Evolutionary conservation across 2,888 invertebrate species (phyloP).

Genomic region (Cheilosia soror): DNA sequence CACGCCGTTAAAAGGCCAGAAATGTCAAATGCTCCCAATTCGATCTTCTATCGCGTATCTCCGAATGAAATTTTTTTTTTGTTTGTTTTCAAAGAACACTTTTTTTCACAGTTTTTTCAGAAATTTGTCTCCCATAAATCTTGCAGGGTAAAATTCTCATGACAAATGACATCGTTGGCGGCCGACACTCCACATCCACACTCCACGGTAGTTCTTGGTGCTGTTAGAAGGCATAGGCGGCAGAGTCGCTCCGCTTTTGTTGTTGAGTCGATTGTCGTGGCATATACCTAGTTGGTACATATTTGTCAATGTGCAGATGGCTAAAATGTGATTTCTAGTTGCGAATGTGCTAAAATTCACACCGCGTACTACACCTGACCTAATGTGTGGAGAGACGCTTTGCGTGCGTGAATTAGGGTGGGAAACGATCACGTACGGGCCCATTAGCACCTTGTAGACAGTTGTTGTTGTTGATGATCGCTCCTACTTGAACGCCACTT

Average conservation of each 20-base stretch:
- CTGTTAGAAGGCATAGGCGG: constrained; percentile 25
- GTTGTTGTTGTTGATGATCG: constrained; percentile 66
- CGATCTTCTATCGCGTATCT: constrained; percentile 26
- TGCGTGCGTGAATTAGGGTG: constrained; percentile 63
- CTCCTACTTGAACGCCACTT: constrained; percentile 61
- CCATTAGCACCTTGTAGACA: constrained; percentile 70
- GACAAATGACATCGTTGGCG: constrained; percentile 62
- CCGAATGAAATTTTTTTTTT: constrained; percentile 42
- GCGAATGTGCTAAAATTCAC: constrained; percentile 75
- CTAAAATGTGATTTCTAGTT: constrained; percentile 56
- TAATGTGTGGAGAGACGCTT: constrained; percentile 33
- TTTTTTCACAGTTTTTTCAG: constrained; percentile 33
- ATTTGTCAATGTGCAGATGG: constrained; percentile 67
- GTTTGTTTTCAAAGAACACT: constrained; percentile 29
- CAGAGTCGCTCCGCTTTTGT: constrained; percentile 40
- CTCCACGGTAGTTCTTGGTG: constrained; percentile 24
- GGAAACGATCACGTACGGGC: constrained; percentile 54
- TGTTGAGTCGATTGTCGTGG: constrained; percentile 11
- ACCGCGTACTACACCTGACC: constrained; percentile 39
- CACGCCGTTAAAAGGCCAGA: constrained; percentile 11
- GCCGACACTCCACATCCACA: constrained; percentile 7
- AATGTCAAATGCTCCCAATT: constrained; percentile 63
- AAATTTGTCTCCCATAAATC: constrained; percentile 59
- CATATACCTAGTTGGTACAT: neutral
- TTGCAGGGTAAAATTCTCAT: constrained; percentile 54